Evolutionary conservation across 2,888 invertebrate species (phyloP).

Genomic region (Hypomecis punctinalis): DNA sequence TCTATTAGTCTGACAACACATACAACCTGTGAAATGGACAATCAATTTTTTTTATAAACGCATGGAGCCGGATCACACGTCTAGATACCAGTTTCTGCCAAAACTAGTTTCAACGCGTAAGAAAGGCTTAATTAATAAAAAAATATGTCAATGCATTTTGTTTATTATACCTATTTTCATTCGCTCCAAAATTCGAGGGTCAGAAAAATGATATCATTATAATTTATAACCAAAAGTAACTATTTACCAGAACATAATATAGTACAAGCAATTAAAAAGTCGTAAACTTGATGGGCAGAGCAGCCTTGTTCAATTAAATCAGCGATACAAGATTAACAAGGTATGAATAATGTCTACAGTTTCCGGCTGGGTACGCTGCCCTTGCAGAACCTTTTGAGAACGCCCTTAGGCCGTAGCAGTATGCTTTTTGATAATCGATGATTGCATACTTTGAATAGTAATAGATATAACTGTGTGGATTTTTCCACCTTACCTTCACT

Average conservation of each 20-base stretch:
- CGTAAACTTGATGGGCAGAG: constrained; percentile 6
- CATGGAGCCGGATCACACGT: too few species aligned
- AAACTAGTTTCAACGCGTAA: too few species aligned
- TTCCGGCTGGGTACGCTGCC: constrained; percentile 12
- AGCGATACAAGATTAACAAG: constrained; percentile 14
- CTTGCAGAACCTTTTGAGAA: constrained; percentile 14
- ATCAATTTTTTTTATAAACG: too few species aligned
- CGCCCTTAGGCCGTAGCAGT: constrained; percentile 14
- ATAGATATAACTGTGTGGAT: constrained; percentile 1
- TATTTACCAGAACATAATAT: not conserved
- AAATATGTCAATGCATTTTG: not conserved
- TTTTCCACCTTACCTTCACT: constrained; percentile 14
- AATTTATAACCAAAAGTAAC: too few species aligned
- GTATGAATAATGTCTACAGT: constrained; percentile 10
- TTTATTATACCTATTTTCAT: not conserved
- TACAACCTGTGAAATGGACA: too few species aligned
- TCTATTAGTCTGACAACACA: too few species aligned
- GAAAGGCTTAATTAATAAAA: too few species aligned
- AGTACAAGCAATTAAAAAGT: constrained; percentile 10
- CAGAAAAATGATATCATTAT: too few species aligned
- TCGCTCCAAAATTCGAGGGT: too few species aligned
- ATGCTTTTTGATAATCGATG: constrained; percentile 13
- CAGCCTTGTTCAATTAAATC: constrained; percentile 16
- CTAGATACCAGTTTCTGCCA: too few species aligned
- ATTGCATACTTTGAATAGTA: constrained; percentile 13